Percentiles rank a stretch among this genome's conserved stretches.
phyloP scores from a whole-genome alignment of 2,888 invertebrate genomes.

The Oxytorus armatus region DNA sequence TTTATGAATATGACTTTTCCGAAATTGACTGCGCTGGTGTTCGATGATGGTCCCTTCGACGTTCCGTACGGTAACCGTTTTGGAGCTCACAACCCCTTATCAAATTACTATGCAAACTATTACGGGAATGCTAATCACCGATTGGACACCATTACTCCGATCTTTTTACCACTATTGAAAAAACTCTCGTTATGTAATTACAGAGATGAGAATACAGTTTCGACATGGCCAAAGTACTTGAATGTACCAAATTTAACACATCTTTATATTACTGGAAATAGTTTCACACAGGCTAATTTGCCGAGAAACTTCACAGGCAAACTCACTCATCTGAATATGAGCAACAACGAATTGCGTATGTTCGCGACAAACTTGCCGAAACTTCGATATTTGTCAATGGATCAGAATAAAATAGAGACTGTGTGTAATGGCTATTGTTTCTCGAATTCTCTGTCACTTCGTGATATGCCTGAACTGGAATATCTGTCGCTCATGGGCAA shows the following conservation, averaged over 20 bases:
- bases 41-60: slow-evolving; percentile 16
- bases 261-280: slow-evolving; percentile 15
- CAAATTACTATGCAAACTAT: not conserved
- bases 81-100: not conserved
- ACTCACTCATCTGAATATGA: slow-evolving; percentile 23
- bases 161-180: slow-evolving; percentile 22
- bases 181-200: slow-evolving; percentile 26
- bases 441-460: not conserved
- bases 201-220: not conserved
- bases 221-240: not conserved
- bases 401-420: not conserved
- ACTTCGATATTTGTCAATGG: slow-evolving; percentile 28
- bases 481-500: slow-evolving; percentile 30
- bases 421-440: not conserved
- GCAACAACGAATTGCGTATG: not conserved
- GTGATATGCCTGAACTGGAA: slow-evolving; percentile 19
- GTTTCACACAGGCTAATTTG: not conserved
- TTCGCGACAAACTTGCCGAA: not conserved
- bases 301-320: not conserved
- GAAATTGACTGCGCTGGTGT: slow-evolving; percentile 24
- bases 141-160: not conserved
- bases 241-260: slow-evolving; percentile 35
- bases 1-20: not conserved
- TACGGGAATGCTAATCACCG: not conserved
- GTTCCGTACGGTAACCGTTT: not conserved